Conservation (phyloP, 92 coral and sea anemone species). For the Montipora capitata region DNA sequence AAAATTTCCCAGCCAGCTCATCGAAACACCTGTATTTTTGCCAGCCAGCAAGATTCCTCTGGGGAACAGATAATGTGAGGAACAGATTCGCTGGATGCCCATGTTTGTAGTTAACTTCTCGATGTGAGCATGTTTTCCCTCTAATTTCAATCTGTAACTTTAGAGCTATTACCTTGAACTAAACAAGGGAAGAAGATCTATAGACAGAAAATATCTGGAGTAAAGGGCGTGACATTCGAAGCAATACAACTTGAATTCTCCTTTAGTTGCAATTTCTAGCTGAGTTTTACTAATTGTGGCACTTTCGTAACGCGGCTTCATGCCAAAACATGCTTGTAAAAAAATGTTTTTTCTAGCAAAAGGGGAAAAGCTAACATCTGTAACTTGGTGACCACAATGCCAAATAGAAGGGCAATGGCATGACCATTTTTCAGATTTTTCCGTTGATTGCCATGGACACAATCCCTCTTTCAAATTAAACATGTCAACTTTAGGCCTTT, state of each 20-base stretch:
- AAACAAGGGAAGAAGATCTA: background rate
- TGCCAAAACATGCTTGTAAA: conserved; percentile 10
- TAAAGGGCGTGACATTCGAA: background rate
- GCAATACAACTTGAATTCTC: conserved; percentile 3
- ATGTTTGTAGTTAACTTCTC: background rate
- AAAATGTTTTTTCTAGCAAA: background rate
- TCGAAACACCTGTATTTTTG: too few species aligned
- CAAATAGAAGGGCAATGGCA: background rate
- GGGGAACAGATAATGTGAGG: too few species aligned
- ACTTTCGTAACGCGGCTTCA: conserved; percentile 20
- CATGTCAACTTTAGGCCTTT: background rate
- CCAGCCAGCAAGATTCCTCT: too few species aligned
- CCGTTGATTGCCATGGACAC: background rate
- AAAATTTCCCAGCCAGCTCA: too few species aligned
- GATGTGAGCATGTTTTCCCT: background rate
- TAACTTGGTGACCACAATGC: conserved; percentile 5
- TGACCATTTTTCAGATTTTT: background rate
- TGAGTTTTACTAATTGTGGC: conserved; percentile 14
- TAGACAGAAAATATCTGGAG: background rate
- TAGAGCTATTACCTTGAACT: conserved; percentile 8
- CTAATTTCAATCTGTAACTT: background rate
- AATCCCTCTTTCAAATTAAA: background rate
- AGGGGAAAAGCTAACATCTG: conserved; percentile 5
- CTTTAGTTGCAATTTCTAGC: conserved; percentile 29
- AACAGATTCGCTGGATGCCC: too few species aligned